A percentile compares a stretch with the other conserved stretches of the same genome.
Evolutionary conservation across 2,888 invertebrate species (phyloP).

Genomic region (Acleris sparsana): DNA sequence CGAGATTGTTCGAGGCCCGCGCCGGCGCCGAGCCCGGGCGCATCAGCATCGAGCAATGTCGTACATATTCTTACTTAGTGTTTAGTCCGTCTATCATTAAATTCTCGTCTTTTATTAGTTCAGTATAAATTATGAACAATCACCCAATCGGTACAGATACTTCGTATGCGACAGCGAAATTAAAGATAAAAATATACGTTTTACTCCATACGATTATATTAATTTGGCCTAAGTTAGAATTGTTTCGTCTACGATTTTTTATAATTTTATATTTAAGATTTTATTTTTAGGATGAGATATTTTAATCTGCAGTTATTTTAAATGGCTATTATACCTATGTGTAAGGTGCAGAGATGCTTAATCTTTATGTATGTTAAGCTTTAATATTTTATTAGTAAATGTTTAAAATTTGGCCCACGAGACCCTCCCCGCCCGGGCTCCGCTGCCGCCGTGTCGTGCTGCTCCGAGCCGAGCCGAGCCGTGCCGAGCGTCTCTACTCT

Average conservation of each 20-base stretch:
- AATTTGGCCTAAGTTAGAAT: conserved; percentile 78
- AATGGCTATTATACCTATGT: conserved; percentile 80
- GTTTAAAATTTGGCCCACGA: conserved; percentile 77
- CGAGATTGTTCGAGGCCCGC: conserved; percentile 59
- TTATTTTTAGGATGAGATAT: conserved; percentile 83
- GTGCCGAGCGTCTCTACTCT: conserved; percentile 38
- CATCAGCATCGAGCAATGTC: conserved; percentile 57
- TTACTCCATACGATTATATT: conserved; percentile 59
- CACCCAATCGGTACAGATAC: conserved; percentile 32
- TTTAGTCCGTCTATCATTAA: conserved; percentile 63
- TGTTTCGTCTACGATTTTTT: conserved; percentile 66
- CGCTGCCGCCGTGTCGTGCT: conserved; percentile 40
- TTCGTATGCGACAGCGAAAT: conserved; percentile 70
- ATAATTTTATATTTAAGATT: conserved; percentile 81
- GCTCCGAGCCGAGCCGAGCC: conserved; percentile 42
- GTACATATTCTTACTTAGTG: conserved; percentile 61
- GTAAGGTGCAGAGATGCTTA: conserved; percentile 83
- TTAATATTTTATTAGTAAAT: conserved; percentile 84
- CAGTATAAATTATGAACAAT: conserved; percentile 45
- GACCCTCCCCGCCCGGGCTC: conserved; percentile 51
- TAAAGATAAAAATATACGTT: conserved; percentile 67
- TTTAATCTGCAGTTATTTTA: conserved; percentile 83
- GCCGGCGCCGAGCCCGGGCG: conserved; percentile 19
- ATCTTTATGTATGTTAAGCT: conserved; percentile 84
- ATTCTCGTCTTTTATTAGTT: conserved; percentile 49